Conservation (phyloP, 2,888 invertebrate genomes). For the Lithophane socia region DNA sequence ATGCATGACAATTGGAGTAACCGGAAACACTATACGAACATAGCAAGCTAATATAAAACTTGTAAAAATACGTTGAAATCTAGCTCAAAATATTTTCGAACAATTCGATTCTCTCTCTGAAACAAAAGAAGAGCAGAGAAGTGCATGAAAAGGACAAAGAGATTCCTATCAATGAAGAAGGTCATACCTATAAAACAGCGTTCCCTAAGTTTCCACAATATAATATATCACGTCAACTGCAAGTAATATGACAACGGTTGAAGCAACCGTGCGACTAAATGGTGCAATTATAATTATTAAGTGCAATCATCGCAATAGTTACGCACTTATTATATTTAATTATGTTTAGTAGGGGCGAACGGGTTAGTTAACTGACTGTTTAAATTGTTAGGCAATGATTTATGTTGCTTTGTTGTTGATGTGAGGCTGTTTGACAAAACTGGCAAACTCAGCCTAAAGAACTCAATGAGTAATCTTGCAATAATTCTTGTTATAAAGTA, state of each 20-base stretch:
- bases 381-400: conserved; percentile 49
- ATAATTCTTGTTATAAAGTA: neutral
- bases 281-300: conserved; percentile 64
- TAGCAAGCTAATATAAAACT: too few species aligned
- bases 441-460: neutral
- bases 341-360: conserved; percentile 51
- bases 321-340: conserved; percentile 64
- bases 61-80: too few species aligned
- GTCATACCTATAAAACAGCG: neutral
- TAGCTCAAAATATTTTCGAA: too few species aligned
- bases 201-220: neutral
- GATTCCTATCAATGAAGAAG: neutral
- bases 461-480: neutral
- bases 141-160: neutral
- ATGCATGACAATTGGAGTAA: too few species aligned
- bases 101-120: neutral
- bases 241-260: conserved; percentile 46
- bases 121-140: neutral
- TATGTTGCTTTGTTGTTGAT: conserved; percentile 21
- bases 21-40: too few species aligned
- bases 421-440: neutral
- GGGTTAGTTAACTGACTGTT: conserved; percentile 37
- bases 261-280: conserved; percentile 61
- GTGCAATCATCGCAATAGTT: conserved; percentile 62
- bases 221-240: conserved; percentile 26